Percentiles rank a stretch among this genome's conserved stretches.
Conservation (phyloP, 2,888 invertebrate genomes). For the Portevinia maculata region DNA sequence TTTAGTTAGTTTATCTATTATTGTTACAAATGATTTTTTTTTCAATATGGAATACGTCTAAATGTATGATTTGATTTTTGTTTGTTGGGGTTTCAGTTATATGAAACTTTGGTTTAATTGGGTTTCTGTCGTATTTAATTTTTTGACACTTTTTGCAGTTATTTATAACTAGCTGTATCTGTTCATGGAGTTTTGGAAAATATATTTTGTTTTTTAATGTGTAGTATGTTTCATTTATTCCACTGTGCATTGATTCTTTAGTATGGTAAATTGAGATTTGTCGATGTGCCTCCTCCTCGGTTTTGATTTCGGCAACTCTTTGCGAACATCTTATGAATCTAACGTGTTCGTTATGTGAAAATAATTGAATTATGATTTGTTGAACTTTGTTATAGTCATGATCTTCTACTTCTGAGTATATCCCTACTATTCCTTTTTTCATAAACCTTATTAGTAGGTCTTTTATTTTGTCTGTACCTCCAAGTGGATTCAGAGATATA, state of each 20-base stretch:
- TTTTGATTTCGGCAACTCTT: conserved; percentile 53
- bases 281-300: conserved; percentile 60
- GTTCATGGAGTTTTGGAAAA: conserved; percentile 50
- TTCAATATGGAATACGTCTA: conserved; percentile 53
- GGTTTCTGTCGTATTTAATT: conserved; percentile 30
- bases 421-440: conserved; percentile 37
- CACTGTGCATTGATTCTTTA: conserved; percentile 58
- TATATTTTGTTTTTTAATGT: conserved; percentile 56
- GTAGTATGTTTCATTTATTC: conserved; percentile 60
- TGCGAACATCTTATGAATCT: conserved; percentile 49
- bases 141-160: conserved; percentile 37
- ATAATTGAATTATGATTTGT: conserved; percentile 52
- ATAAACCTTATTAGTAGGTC: conserved; percentile 51
- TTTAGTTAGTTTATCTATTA: conserved; percentile 63
- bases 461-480: conserved; percentile 46
- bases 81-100: conserved; percentile 39
- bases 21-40: conserved; percentile 56
- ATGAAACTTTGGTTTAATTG: conserved; percentile 46
- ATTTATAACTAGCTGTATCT: conserved; percentile 43
- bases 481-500: conserved; percentile 53
- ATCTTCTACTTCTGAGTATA: conserved; percentile 49
- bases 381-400: conserved; percentile 62
- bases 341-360: conserved; percentile 37
- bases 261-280: conserved; percentile 62
- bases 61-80: conserved; percentile 58